A percentile compares a stretch with the other conserved stretches of the same genome.
These are phyloP conservation scores for Caenorhabditis plicata DNA, from an alignment of 2,888 invertebrate genomes.

Conservation along the genomic window DNA sequence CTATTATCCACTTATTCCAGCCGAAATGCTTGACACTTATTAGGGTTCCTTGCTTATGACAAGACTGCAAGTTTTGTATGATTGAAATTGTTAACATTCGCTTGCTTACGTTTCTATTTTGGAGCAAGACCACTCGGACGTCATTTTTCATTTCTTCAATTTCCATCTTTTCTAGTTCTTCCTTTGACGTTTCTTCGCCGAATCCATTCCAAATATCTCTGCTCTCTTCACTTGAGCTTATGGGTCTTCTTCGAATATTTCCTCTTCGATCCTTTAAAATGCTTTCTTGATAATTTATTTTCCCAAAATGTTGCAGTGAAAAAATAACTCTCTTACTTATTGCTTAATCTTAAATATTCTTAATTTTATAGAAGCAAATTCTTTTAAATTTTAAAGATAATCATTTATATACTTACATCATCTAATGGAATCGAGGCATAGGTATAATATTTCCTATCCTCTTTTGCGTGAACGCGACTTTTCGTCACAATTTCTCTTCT, in stretches of 20 bases:
- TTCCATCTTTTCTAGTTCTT: slow-evolving; percentile 19
- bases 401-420: too few relatives aligned
- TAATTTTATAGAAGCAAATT: too few relatives aligned
- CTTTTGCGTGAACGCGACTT: slow-evolving; percentile 16
- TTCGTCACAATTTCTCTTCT: too few relatives aligned
- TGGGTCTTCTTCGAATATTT: slow-evolving; percentile 10
- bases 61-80: slow-evolving; percentile 13
- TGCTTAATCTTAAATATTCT: too few relatives aligned
- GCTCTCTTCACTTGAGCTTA: too few relatives aligned
- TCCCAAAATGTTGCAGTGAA: too few relatives aligned
- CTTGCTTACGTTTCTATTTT: slow-evolving; percentile 28
- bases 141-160: slow-evolving; percentile 35
- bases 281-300: too few relatives aligned
- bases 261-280: slow-evolving; percentile 9
- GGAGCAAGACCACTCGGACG: slow-evolving; percentile 39
- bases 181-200: slow-evolving; percentile 32
- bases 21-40: slow-evolving; percentile 28
- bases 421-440: slow-evolving; percentile 30
- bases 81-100: too few relatives aligned
- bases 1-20: slow-evolving; percentile 25
- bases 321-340: too few relatives aligned
- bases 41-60: slow-evolving; percentile 30
- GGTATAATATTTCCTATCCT: slow-evolving; percentile 23
- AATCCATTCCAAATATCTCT: slow-evolving; percentile 45
- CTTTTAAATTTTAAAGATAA: background rate